A percentile compares a stretch with the other conserved stretches of the same genome.
Evolutionary conservation across 2,797 vertebrate species (phyloP).

Genomic region (Halcyon badia): DNA sequence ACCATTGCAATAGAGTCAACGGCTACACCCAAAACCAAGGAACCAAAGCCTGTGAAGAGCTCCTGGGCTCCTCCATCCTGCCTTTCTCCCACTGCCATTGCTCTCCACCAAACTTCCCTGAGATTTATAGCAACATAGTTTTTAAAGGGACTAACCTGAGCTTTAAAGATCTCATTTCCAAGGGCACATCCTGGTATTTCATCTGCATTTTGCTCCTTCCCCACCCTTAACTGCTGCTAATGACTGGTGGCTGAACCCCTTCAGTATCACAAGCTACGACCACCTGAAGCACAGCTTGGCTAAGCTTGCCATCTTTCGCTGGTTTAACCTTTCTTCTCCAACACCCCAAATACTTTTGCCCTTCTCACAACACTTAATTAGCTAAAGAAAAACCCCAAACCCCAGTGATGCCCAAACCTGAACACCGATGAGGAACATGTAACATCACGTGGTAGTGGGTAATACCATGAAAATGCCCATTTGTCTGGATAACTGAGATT

Average conservation of each 20-base stretch:
- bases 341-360: slow-evolving; percentile 32
- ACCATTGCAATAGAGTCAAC: slow-evolving; percentile 42
- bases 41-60: not conserved
- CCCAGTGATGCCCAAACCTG: slow-evolving; percentile 57
- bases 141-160: not conserved
- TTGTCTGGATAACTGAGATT: slow-evolving; percentile 43
- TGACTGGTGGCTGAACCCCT: not conserved
- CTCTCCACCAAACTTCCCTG: not conserved
- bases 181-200: not conserved
- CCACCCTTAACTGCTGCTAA: not conserved
- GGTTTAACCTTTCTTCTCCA: slow-evolving; percentile 56
- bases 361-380: slow-evolving; percentile 66
- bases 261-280: not conserved
- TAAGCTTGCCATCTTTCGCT: not conserved
- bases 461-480: slow-evolving; percentile 62
- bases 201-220: not conserved
- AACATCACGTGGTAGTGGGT: slow-evolving; percentile 37
- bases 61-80: slow-evolving; percentile 4
- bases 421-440: slow-evolving; percentile 16
- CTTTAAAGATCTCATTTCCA: not conserved
- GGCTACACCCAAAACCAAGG: slow-evolving; percentile 60
- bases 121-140: not conserved
- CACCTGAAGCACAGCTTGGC: not conserved
- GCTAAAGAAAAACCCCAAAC: slow-evolving; percentile 54
- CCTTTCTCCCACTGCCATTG: not conserved